Evolutionary conservation across 2,113 vertebrate genomes (phyloP), one percentile per base, ranked within the genome.

Genomic region (Osmerus eperlanus): DNA sequence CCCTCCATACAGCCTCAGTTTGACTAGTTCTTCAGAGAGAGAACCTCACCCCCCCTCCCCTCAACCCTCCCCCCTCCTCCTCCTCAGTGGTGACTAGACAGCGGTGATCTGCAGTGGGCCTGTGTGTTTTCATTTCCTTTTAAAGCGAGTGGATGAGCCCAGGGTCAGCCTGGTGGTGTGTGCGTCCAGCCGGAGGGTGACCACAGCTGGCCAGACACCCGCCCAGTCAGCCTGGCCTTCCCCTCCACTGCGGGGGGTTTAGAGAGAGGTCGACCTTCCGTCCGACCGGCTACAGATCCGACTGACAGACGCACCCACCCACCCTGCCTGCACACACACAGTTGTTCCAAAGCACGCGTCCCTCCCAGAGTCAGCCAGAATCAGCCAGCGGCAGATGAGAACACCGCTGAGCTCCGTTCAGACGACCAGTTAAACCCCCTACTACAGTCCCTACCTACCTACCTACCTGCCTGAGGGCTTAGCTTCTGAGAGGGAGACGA

Each of bases 161-260:
- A 89, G 77, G 88, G 86, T 89, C 89, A 89, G 87, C 86, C 87
- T 88, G 85, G 87, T 86, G 83, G 89, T 89, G 87, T 86, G 83
- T 79, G 87, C 89, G 74, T 87, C 88, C 89, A 88, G 87, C 89
- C 84, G 88, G 89, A 91, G 88, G 87, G 84, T 89, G 86, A 88
- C 87, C 89, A 88, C 87, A 83, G 85, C 88, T 91, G 91, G 92
- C 85, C 90, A 91, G 91, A 92, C 89, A 92, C 91, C 91, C 91
- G 90, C 87, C 41, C 41, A 47, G 41, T 47, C 41, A 47, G 41
- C 41, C 41, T 47, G 41, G 41, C 41, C 41, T 47, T 12, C 41
- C 41, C 41, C 91, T 89, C 78, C 90, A 86, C 83, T 88, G 85
- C 85, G 79, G 85, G 85, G 88, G 87, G 82, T 84, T 89, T 87